Base-by-base conservation (phyloP, 1,140 invertebrate species). In the Sipha flava region DNA sequence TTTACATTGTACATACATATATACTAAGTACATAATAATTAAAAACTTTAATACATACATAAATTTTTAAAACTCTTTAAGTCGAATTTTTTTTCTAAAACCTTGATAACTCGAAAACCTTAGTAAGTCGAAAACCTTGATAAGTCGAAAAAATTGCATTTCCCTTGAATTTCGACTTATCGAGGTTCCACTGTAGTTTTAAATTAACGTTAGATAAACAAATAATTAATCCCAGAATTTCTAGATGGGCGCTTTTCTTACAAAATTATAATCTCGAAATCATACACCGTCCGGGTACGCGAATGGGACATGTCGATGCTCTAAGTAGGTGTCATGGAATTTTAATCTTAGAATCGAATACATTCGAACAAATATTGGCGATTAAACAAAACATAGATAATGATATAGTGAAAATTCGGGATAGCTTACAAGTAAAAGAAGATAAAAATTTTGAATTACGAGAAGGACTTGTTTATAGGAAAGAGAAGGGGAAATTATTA, bases 241-340 rank as follows among this genome's bases (percentile, higher is more conserved):
- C 72, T 3, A 75, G 72, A n/a, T 75, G 47, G 72, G 43, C 43
- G 10, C 26, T 73, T 2, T 49, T 47, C n/a, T 49, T 73, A 9
- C 70, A 73, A 73, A 49, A 73, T 14, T 73, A 73, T 73, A 12
- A 59, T 59, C 29, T 79, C 3, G 23, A 31, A 1, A 79, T 79
- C 2, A 21, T 57, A 7, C 40, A 79, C 7, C 49, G 37, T 16
- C 37, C 14, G 1, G 10, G 6, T 52, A 57, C 2, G 26, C 7
- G 21, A 79, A 64, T 3, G 9, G 23, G 43, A 73, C 70, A 73
- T 31, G 45, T 73, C 1, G 45, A 73, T n/a, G 43, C 70, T 14
- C 7, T 73, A 9, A 73, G 70, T 49, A 37, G 70, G 10, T 45
- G 43, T 18, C 37, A 37, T 18, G 10, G 16, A 16, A 73, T 59